A percentile compares a stretch with the other conserved stretches of the same genome.
Conservation (phyloP, 2,113 vertebrate genomes). For the Ondatra zibethicus region DNA sequence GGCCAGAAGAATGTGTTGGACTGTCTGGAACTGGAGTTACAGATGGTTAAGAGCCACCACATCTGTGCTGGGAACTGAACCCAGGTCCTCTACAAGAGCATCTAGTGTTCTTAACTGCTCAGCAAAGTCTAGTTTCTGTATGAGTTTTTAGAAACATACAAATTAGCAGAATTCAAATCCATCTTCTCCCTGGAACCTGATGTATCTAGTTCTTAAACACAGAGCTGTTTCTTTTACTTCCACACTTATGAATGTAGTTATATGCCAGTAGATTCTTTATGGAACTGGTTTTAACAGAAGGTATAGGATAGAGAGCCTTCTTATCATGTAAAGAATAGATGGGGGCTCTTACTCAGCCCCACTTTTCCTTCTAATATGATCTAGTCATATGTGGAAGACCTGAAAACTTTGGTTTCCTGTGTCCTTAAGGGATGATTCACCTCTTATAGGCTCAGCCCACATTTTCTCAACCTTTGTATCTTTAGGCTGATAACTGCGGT, state of each 20-base stretch:
- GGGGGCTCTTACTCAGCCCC: not conserved
- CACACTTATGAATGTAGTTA: not conserved
- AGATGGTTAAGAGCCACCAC: not conserved
- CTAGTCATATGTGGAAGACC: not conserved
- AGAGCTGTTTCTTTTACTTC: not conserved
- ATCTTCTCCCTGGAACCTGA: not conserved
- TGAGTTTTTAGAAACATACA: slow-evolving; percentile 33
- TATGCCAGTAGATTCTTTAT: slow-evolving; percentile 24
- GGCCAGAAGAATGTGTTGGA: not conserved
- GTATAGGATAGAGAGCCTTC: not conserved
- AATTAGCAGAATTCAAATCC: slow-evolving; percentile 6
- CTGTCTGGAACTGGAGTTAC: not conserved
- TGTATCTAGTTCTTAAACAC: slow-evolving; percentile 46
- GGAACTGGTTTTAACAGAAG: slow-evolving; percentile 45
- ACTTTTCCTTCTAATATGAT: not conserved
- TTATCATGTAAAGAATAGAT: not conserved
- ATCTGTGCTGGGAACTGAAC: not conserved
- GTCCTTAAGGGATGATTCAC: slow-evolving; percentile 64
- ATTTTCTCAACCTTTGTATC: slow-evolving; percentile 59
- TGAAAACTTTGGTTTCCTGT: slow-evolving; percentile 56
- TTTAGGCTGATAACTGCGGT: slow-evolving; percentile 55
- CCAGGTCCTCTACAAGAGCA: not conserved
- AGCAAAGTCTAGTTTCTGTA: not conserved
- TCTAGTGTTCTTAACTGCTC: not conserved
- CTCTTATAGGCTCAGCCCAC: slow-evolving; percentile 67